Conservation (phyloP, 2,797 vertebrate species). For the Ara ararauna region DNA sequence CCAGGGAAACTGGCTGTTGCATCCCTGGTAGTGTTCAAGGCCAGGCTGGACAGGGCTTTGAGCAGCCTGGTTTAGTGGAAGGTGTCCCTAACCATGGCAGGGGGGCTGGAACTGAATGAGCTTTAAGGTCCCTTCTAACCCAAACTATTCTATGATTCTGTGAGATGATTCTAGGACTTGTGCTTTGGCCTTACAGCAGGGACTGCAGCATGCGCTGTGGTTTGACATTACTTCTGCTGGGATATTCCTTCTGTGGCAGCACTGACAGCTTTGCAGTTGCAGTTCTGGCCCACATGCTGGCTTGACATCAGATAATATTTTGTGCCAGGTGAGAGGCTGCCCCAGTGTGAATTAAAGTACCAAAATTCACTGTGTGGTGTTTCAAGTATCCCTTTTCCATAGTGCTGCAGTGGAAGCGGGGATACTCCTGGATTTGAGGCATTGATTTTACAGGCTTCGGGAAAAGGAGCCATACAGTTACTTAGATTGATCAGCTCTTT, state of each 20-base stretch:
- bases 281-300: not conserved
- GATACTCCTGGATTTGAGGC: not conserved
- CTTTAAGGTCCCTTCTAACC: not conserved
- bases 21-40: not conserved
- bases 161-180: not conserved
- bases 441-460: not conserved
- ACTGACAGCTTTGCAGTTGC: accelerated
- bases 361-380: not conserved
- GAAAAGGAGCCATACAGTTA: accelerated
- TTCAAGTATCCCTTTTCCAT: not conserved
- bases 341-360: accelerated
- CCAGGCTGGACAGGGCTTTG: not conserved
- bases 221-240: not conserved
- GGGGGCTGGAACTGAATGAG: not conserved
- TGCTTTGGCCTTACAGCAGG: accelerated
- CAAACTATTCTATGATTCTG: not conserved
- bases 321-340: not conserved
- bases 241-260: not conserved
- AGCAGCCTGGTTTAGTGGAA: not conserved
- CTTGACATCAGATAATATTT: accelerated
- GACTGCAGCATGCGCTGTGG: accelerated
- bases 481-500: not conserved
- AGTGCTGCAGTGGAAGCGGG: accelerated
- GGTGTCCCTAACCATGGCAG: not conserved
- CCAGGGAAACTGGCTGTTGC: not conserved